Evolutionary conservation across 2,113 vertebrate genomes (phyloP).

Genomic region (Rhabdomys dilectus): DNA sequence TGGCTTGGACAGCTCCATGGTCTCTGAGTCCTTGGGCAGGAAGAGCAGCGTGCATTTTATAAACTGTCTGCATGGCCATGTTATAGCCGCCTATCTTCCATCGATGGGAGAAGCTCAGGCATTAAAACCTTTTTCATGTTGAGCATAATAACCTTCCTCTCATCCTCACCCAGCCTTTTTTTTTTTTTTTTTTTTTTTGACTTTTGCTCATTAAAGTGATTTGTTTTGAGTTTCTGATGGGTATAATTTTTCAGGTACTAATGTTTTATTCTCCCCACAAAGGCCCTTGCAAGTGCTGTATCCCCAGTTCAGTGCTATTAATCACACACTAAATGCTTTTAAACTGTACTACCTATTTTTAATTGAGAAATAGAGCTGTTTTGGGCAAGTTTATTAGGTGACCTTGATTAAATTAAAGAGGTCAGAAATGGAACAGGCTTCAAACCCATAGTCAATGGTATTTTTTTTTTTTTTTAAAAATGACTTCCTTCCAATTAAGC

Average conservation of each 20-base stretch:
- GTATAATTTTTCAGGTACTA: constrained; percentile 71
- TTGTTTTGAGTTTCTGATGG: constrained; percentile 75
- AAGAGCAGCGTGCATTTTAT: constrained; percentile 16
- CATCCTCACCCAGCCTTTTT: not conserved
- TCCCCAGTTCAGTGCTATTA: constrained; percentile 75
- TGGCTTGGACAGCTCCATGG: not conserved
- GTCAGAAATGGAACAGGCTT: constrained; percentile 67
- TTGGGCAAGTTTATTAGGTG: constrained; percentile 76
- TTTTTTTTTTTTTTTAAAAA: constrained; percentile 51
- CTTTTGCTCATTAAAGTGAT: constrained; percentile 64
- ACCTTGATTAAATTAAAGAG: constrained; percentile 78
- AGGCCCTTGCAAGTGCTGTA: constrained; percentile 54
- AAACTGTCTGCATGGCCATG: constrained; percentile 51
- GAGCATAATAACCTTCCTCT: constrained; percentile 42
- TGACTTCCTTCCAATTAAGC: constrained; percentile 70
- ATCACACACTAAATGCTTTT: constrained; percentile 78
- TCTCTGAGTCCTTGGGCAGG: constrained; percentile 29
- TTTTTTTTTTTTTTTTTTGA: constrained; percentile 45
- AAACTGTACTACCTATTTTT: constrained; percentile 65
- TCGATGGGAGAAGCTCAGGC: constrained; percentile 35
- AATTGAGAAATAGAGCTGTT: constrained; percentile 79
- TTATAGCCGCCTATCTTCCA: constrained; percentile 9
- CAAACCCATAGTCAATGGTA: constrained; percentile 58
- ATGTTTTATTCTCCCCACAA: constrained; percentile 72
- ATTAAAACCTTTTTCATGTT: constrained; percentile 46